These are phyloP conservation scores for Fragariocoptes setiger DNA, from an alignment of 1,140 invertebrate species.

Conservation along the genomic window DNA sequence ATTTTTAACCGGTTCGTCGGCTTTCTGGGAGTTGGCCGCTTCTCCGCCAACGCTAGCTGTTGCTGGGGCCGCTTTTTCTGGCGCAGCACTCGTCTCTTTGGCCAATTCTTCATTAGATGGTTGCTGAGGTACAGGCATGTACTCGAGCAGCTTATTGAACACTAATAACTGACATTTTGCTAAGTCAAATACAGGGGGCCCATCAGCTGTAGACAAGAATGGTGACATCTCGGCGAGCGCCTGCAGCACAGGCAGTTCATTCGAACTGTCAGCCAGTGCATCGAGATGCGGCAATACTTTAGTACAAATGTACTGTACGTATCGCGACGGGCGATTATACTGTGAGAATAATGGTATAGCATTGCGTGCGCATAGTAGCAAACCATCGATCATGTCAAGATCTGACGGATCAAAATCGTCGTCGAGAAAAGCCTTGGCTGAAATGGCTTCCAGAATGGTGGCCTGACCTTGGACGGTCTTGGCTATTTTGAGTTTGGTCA, in stretches of 20 bases:
- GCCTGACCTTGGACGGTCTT: conserved; percentile 47
- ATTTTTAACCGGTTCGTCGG: conserved; percentile 15
- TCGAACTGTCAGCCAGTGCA: conserved; percentile 11
- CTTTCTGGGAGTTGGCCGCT: neutral
- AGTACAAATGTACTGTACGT: conserved; percentile 53
- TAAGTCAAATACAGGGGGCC: conserved; percentile 25
- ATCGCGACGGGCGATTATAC: conserved; percentile 51
- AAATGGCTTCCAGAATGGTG: conserved; percentile 47
- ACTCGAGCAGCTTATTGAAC: conserved; percentile 35
- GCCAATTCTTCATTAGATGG: conserved; percentile 19
- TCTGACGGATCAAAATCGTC: conserved; percentile 37
- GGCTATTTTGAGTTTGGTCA: conserved; percentile 41
- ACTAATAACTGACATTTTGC: conserved; percentile 36
- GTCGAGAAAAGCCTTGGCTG: conserved; percentile 42
- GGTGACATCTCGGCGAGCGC: conserved; percentile 50
- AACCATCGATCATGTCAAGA: conserved; percentile 37
- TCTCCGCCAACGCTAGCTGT: too few species aligned
- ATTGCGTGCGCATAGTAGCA: conserved; percentile 49
- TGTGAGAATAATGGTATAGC: conserved; percentile 51
- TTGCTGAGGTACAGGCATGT: conserved; percentile 36
- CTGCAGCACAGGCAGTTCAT: conserved; percentile 41
- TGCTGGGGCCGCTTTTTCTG: neutral
- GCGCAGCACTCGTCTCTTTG: neutral
- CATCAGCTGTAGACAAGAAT: conserved; percentile 16
- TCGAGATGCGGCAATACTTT: conserved; percentile 35